Evolutionary conservation across 2,888 invertebrate species (phyloP).

Genomic region (Hemaris fuciformis): DNA sequence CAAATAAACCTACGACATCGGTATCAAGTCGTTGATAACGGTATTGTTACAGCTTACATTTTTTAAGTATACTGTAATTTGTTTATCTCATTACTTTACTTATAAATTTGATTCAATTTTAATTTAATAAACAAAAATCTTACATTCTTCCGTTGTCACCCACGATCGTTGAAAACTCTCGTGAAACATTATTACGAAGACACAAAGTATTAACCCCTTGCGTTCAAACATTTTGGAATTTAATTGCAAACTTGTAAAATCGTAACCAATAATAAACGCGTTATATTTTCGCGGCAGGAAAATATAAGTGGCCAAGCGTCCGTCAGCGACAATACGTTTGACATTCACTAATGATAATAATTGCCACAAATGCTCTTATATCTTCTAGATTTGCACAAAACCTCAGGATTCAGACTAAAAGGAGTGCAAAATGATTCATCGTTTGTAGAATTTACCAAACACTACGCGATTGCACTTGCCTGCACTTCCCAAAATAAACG

Average conservation of each 20-base stretch:
- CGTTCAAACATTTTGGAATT: neutral
- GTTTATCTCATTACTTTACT: neutral
- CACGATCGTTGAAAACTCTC: constrained; percentile 28
- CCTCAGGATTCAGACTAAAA: constrained; percentile 2
- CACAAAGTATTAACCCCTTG: constrained; percentile 12
- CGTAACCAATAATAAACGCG: neutral
- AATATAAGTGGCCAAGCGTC: constrained; percentile 17
- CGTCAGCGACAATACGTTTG: constrained; percentile 29
- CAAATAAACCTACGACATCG: neutral
- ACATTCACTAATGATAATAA: constrained; percentile 28
- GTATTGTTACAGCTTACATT: neutral
- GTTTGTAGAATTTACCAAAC: neutral
- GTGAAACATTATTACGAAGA: constrained; percentile 29
- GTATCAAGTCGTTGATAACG: neutral
- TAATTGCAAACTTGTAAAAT: neutral
- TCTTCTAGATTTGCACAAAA: constrained; percentile 17
- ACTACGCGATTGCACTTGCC: neutral
- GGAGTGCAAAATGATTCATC: constrained; percentile 1
- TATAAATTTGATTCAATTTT: neutral
- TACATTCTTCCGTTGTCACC: constrained; percentile 66
- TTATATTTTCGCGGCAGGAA: neutral
- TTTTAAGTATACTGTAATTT: neutral
- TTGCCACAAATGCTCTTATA: constrained; percentile 37
- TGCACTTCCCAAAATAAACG: neutral
- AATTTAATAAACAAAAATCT: constrained; percentile 28